A percentile compares a stretch with the other conserved stretches of the same genome.
Evolutionary conservation across 2,113 vertebrate genomes (phyloP).

Genomic region (Ellobius talpinus): DNA sequence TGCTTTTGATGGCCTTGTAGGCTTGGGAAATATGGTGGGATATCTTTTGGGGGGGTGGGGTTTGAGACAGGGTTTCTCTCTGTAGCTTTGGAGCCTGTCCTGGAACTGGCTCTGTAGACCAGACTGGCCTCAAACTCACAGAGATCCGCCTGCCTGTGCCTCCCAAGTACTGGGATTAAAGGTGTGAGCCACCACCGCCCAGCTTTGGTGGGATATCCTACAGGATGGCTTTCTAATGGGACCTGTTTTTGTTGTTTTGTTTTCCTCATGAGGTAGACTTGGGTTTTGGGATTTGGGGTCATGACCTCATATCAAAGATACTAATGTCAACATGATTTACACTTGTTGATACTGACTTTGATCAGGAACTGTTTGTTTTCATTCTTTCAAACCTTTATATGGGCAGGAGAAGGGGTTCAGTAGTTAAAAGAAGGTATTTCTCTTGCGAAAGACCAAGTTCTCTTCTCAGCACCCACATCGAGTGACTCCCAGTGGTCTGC

Average conservation of each 20-base stretch:
- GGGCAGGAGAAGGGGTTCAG: background rate
- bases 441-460: background rate
- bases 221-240: background rate
- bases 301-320: background rate
- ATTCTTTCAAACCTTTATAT: background rate
- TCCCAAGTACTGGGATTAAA: too few species aligned
- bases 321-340: background rate
- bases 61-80: too few species aligned
- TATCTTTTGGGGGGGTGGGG: background rate
- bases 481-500: background rate
- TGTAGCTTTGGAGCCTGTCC: too few species aligned
- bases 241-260: background rate
- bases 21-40: background rate
- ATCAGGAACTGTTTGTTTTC: background rate
- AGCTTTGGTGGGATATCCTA: too few species aligned
- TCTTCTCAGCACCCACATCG: background rate
- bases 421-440: background rate
- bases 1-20: background rate
- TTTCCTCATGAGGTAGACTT: background rate
- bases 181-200: too few species aligned
- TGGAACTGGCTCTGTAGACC: too few species aligned
- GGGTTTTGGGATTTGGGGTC: background rate
- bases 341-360: background rate
- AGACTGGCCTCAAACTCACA: too few species aligned
- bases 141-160: too few species aligned